phyloP scores from a whole-genome alignment of 2,888 invertebrate genomes.

The Nesidiocoris tenuis region DNA sequence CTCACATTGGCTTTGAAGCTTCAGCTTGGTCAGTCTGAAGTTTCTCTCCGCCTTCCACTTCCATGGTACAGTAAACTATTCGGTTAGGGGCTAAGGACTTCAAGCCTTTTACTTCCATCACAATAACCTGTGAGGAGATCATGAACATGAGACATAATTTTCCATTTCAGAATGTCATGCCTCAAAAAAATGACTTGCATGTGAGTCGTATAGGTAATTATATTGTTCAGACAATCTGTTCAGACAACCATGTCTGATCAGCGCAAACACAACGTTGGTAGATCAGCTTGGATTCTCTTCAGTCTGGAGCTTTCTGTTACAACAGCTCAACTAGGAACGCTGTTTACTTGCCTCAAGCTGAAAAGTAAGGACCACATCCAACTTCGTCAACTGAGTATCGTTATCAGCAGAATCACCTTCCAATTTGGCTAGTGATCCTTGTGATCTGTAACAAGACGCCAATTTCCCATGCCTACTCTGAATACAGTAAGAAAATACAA shows the following conservation, averaged over 20 bases:
- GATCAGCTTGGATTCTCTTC: too few relatives aligned
- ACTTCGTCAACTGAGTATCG: slow-evolving; percentile 93
- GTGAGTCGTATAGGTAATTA: too few relatives aligned
- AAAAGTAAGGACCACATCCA: slow-evolving; percentile 96
- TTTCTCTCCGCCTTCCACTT: slow-evolving; percentile 98
- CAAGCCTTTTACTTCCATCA: slow-evolving; percentile 98
- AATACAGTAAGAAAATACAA: slow-evolving; percentile 27
- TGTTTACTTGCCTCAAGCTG: slow-evolving; percentile 78
- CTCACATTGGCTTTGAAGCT: slow-evolving; percentile 95
- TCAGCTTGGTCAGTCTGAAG: slow-evolving; percentile 99
- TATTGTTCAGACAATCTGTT: too few relatives aligned
- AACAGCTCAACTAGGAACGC: too few relatives aligned
- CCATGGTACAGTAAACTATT: slow-evolving; percentile 99
- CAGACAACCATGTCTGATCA: too few relatives aligned
- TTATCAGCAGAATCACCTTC: slow-evolving; percentile 94
- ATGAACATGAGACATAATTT: slow-evolving; percentile 50
- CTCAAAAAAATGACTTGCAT: too few relatives aligned
- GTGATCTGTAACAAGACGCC: slow-evolving; percentile 63
- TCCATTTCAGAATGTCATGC: too few relatives aligned
- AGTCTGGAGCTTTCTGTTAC: too few relatives aligned
- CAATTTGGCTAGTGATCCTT: slow-evolving; percentile 87
- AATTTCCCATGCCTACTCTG: slow-evolving; percentile 36
- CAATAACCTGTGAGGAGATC: slow-evolving; percentile 72
- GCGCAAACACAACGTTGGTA: too few relatives aligned
- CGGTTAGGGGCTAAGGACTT: slow-evolving; percentile 95